These are phyloP conservation scores for Toxonevra muliebris DNA, from an alignment of 2,888 invertebrate species.

Conservation along the genomic window DNA sequence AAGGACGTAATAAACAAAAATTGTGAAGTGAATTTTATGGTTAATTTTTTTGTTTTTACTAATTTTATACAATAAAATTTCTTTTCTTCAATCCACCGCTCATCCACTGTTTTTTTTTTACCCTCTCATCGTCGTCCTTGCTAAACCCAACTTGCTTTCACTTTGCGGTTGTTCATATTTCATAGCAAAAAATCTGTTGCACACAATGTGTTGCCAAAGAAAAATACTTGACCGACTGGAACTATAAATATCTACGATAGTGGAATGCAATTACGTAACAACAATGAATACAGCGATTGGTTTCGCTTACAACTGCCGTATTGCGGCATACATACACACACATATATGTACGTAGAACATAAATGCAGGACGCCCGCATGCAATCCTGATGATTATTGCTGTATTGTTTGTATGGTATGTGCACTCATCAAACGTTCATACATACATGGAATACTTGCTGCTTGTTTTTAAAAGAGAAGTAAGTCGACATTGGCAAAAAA, in stretches of 20 bases:
- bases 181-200: slow-evolving; percentile 56
- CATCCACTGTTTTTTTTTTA: no score
- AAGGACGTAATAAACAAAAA: no score
- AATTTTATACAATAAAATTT: no score
- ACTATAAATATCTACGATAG: slow-evolving; percentile 63
- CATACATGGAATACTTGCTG: no score
- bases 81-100: no score
- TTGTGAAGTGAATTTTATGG: no score
- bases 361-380: background rate
- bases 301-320: slow-evolving; percentile 6
- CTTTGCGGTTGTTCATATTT: slow-evolving; percentile 61
- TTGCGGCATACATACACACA: no score
- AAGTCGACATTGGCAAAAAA: slow-evolving; percentile 22
- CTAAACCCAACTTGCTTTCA: background rate
- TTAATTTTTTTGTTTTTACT: no score
- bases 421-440: background rate
- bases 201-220: slow-evolving; percentile 54
- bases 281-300: slow-evolving; percentile 58
- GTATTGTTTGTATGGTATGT: slow-evolving; percentile 1
- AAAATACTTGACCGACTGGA: slow-evolving; percentile 60
- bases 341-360: no score
- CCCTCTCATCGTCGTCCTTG: no score
- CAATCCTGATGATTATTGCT: slow-evolving; percentile 27
- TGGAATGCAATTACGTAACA: slow-evolving; percentile 63
- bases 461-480: background rate